These are phyloP conservation scores for Galleria mellonella DNA, from an alignment of 1,140 invertebrate species.

Conservation along the genomic window DNA sequence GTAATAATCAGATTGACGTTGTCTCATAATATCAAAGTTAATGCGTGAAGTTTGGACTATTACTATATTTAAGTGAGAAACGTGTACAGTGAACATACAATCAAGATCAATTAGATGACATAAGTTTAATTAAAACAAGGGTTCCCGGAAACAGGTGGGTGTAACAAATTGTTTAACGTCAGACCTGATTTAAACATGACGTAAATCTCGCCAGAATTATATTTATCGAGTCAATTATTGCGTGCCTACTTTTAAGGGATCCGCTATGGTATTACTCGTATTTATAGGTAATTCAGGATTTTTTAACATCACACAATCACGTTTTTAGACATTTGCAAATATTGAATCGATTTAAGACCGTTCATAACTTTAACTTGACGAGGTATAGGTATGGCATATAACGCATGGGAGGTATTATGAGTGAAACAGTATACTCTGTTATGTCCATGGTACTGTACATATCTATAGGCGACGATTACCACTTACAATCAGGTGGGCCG, in stretches of 20 bases:
- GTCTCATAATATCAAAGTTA: not conserved
- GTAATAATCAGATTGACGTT: not conserved
- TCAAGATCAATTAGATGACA: conserved; percentile 22
- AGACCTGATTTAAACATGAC: conserved; percentile 22
- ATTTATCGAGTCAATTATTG: conserved; percentile 13
- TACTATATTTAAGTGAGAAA: conserved; percentile 1
- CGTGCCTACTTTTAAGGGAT: not conserved
- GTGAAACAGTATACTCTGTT: too few relatives aligned
- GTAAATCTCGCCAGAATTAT: conserved; percentile 12
- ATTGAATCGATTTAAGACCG: too few relatives aligned
- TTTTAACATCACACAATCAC: too few relatives aligned
- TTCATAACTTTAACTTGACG: too few relatives aligned
- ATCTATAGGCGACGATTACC: too few relatives aligned
- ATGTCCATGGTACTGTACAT: too few relatives aligned
- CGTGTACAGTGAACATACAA: conserved; percentile 15
- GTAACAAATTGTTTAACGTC: conserved; percentile 20
- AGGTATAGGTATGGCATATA: too few relatives aligned
- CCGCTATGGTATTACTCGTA: too few relatives aligned
- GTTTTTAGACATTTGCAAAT: too few relatives aligned
- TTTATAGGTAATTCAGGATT: too few relatives aligned
- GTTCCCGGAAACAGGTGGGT: conserved; percentile 16
- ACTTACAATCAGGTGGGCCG: too few relatives aligned
- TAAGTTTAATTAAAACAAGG: conserved; percentile 32
- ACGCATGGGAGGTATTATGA: too few relatives aligned
- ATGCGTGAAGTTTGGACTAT: not conserved